Percentiles rank a stretch among this genome's conserved stretches.
Evolutionary conservation across 2,113 vertebrate species (phyloP).

Genomic region (Apteryx owenii): DNA sequence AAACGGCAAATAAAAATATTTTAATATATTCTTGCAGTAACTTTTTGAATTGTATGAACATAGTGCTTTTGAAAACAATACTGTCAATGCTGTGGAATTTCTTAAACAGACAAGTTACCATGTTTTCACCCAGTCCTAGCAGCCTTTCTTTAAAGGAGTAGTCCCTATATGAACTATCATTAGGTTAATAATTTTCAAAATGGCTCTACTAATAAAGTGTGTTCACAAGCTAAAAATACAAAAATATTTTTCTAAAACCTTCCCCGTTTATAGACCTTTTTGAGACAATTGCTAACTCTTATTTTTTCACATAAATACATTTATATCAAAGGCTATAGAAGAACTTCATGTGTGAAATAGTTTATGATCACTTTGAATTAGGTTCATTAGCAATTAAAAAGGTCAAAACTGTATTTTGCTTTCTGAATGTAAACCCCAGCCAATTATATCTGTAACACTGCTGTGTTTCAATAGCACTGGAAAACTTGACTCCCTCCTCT

Average conservation of each 20-base stretch:
- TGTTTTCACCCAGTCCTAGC: background rate
- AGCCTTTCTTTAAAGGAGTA: conserved; percentile 32
- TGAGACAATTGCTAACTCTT: background rate
- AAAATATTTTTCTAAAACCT: background rate
- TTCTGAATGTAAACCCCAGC: background rate
- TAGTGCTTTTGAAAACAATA: background rate
- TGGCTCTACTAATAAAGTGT: background rate
- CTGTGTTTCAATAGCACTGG: accelerated
- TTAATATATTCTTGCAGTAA: background rate
- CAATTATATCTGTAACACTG: background rate
- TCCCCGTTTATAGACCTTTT: background rate
- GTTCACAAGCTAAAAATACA: background rate
- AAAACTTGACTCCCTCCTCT: background rate
- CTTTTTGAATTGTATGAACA: background rate
- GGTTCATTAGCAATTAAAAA: background rate
- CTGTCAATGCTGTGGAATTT: background rate
- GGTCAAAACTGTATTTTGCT: background rate
- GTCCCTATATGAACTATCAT: background rate
- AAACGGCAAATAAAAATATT: background rate
- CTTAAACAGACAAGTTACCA: conserved; percentile 1
- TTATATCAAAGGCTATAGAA: background rate
- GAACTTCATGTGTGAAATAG: background rate
- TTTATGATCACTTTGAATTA: background rate
- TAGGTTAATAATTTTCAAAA: background rate
- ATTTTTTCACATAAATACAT: background rate